These are phyloP conservation scores for Agrochola macilenta DNA, from an alignment of 2,888 invertebrate genomes.

Conservation along the genomic window DNA sequence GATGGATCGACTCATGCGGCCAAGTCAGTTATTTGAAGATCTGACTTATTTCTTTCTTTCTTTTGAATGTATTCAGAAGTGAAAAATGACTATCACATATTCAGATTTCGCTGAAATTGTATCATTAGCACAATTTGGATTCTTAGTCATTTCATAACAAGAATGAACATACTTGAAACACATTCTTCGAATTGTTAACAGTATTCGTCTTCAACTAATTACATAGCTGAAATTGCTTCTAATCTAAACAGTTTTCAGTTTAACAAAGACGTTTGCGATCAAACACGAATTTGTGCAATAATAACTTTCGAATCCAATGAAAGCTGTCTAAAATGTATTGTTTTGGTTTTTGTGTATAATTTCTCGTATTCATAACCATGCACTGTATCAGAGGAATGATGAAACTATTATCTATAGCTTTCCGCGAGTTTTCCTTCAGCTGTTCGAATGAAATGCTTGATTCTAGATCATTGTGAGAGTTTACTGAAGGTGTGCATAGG, in stretches of 20 bases:
- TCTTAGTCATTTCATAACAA: conserved; percentile 43
- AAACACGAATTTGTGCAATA: conserved; percentile 49
- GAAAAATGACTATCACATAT: neutral
- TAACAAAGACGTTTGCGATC: conserved; percentile 37
- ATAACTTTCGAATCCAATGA: conserved; percentile 74
- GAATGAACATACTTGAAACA: conserved; percentile 31
- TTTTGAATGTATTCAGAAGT: conserved; percentile 4
- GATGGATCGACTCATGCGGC: too few relatives aligned
- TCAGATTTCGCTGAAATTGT: conserved; percentile 42
- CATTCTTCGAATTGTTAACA: conserved; percentile 24
- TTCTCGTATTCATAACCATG: conserved; percentile 66
- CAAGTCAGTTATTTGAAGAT: neutral
- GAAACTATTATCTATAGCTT: conserved; percentile 61
- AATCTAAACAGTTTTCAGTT: conserved; percentile 37
- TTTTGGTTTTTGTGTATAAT: conserved; percentile 71
- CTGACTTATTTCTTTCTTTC: neutral
- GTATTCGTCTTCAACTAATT: conserved; percentile 41
- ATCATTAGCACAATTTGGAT: conserved; percentile 53
- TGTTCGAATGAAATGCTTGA: conserved; percentile 25
- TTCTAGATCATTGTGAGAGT: conserved; percentile 46
- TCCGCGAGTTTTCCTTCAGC: conserved; percentile 49
- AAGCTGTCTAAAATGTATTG: conserved; percentile 70
- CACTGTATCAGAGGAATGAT: conserved; percentile 65
- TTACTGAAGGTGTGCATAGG: conserved; percentile 7
- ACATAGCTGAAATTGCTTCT: conserved; percentile 30